phyloP scores from a whole-genome alignment of 2,888 invertebrate genomes.

The Megalurothrips usitatus region DNA sequence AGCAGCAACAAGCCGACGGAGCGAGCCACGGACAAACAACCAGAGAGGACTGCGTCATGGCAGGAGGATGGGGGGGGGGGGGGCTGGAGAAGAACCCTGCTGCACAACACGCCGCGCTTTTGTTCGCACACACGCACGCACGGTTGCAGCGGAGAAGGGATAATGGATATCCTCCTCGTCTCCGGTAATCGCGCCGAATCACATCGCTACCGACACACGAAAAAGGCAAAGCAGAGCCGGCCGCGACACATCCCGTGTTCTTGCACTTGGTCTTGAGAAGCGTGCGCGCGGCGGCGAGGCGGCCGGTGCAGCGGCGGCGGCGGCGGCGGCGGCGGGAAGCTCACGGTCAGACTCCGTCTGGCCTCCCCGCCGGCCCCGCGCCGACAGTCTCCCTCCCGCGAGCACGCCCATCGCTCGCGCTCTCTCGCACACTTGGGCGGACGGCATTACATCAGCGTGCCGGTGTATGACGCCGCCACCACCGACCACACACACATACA shows the following conservation, averaged over 20 bases:
- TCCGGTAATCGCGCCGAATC: neutral
- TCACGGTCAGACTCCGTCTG: conserved; percentile 12
- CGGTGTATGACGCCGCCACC: neutral
- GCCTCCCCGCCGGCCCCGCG: neutral
- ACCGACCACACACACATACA: neutral
- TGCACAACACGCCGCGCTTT: conserved; percentile 37
- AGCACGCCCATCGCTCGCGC: neutral
- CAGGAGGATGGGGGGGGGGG: conserved; percentile 37
- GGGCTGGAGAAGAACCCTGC: conserved; percentile 49
- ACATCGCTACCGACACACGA: too few species aligned
- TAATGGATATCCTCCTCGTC: too few species aligned
- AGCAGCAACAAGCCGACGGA: too few species aligned
- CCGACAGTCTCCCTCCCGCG: neutral
- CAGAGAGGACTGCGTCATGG: neutral
- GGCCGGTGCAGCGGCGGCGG: neutral
- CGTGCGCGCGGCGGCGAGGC: neutral
- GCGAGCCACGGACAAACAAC: conserved; percentile 13
- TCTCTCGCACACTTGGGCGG: neutral
- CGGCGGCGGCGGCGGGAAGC: neutral
- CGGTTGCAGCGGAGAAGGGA: neutral
- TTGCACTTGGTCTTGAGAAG: conserved; percentile 25
- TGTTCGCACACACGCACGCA: neutral
- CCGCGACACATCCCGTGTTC: conserved; percentile 3
- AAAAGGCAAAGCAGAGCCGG: neutral
- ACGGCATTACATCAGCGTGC: neutral